Conservation (phyloP, 2,113 vertebrate species). For the Pterocles burchelli region DNA sequence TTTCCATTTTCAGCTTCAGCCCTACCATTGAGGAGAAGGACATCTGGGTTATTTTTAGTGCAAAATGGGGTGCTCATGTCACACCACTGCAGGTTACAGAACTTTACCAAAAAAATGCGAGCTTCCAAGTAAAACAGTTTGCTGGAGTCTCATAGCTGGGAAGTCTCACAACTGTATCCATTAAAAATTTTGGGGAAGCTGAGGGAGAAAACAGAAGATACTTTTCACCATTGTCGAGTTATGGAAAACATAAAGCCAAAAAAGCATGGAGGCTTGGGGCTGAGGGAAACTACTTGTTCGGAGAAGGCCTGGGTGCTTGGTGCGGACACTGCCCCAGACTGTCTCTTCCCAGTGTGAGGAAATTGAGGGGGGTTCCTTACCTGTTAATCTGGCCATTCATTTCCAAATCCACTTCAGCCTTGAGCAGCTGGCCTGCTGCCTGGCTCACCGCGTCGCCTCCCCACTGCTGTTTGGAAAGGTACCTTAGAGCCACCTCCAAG, state of each 20-base stretch:
- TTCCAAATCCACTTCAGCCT: neutral
- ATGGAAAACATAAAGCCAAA: neutral
- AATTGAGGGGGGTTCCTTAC: neutral
- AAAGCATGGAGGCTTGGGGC: neutral
- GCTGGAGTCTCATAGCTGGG: neutral
- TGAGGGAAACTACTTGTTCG: neutral
- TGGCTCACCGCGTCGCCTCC: neutral
- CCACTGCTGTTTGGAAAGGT: fast-evolving
- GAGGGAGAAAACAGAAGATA: neutral
- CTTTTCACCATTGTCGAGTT: neutral
- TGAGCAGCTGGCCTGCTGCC: neutral
- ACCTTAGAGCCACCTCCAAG: neutral
- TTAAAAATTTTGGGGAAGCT: neutral
- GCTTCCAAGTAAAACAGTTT: neutral
- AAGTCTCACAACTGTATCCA: neutral
- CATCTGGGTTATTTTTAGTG: neutral
- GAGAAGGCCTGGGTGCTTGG: neutral
- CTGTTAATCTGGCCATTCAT: neutral
- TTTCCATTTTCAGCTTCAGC: neutral
- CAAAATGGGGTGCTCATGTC: neutral
- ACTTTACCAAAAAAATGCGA: neutral
- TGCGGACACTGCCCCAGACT: neutral
- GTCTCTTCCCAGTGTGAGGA: neutral
- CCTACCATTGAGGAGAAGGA: neutral
- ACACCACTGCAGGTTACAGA: neutral